Evolutionary conservation across 2,888 invertebrate species (phyloP).

Genomic region (Lithodes maja): DNA sequence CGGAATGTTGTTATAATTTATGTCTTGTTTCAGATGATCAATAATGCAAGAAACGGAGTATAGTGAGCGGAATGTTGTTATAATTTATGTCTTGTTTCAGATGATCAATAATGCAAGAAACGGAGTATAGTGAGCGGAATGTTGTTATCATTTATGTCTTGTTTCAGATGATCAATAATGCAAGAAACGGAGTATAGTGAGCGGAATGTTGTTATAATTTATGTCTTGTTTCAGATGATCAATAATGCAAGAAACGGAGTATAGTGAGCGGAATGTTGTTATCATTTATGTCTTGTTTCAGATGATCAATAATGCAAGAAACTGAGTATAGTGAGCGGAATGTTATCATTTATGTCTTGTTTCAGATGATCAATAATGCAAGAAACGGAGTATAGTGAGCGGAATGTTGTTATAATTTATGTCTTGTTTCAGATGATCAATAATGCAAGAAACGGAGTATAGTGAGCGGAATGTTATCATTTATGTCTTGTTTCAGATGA

Average conservation of each 20-base stretch:
- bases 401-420: too few species aligned
- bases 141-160: too few species aligned
- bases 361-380: slow-evolving; percentile 96
- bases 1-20: too few species aligned
- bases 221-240: slow-evolving; percentile 82
- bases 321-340: background rate
- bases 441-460: slow-evolving; percentile 81
- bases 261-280: too few species aligned
- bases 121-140: too few species aligned
- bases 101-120: slow-evolving; percentile 99
- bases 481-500: slow-evolving; percentile 80
- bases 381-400: too few species aligned
- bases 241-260: too few species aligned
- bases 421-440: slow-evolving; percentile 85
- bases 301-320: slow-evolving; percentile 95
- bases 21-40: slow-evolving; percentile 83
- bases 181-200: slow-evolving; percentile 74
- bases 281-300: slow-evolving; percentile 74
- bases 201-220: too few species aligned
- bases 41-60: slow-evolving; percentile 83
- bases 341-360: slow-evolving; percentile 53
- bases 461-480: too few species aligned
- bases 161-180: slow-evolving; percentile 93
- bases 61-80: too few species aligned
- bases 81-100: slow-evolving; percentile 75